phyloP scores from a whole-genome alignment of 2,888 invertebrate species.

The Andrena dorsata region DNA sequence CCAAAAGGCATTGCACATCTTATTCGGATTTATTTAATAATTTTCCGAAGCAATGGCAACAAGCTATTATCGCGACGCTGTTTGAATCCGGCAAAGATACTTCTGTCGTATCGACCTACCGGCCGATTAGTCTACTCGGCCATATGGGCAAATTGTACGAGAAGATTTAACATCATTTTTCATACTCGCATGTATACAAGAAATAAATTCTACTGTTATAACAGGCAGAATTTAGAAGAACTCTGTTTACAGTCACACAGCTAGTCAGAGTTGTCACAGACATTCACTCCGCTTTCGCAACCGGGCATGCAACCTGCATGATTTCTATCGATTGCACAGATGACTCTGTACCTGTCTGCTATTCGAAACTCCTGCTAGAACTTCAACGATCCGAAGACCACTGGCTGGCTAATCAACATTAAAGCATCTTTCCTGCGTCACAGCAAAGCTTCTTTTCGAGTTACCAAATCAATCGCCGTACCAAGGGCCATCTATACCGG shows the following conservation, averaged over 20 bases:
- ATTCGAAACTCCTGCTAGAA: background rate
- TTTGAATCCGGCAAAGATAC: too few relatives aligned
- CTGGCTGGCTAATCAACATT: background rate
- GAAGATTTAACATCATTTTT: background rate
- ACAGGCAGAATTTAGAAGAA: background rate
- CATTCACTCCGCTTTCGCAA: background rate
- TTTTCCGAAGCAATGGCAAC: background rate
- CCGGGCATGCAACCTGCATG: background rate
- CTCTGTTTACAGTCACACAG: background rate
- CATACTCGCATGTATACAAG: background rate
- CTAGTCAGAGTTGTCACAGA: background rate
- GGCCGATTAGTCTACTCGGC: too few relatives aligned
- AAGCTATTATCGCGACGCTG: too few relatives aligned
- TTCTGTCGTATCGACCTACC: too few relatives aligned
- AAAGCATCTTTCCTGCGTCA: background rate
- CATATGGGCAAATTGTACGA: too few relatives aligned
- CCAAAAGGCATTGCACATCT: background rate
- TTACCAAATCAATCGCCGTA: background rate
- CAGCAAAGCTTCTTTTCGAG: background rate
- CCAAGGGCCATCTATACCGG: background rate
- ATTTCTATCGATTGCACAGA: background rate
- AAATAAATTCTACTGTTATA: background rate
- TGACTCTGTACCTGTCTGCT: background rate
- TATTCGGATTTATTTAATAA: background rate
- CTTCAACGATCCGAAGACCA: background rate